Evolutionary conservation across 2,797 vertebrate genomes (phyloP).

Genomic region (Poecilia gillii): DNA sequence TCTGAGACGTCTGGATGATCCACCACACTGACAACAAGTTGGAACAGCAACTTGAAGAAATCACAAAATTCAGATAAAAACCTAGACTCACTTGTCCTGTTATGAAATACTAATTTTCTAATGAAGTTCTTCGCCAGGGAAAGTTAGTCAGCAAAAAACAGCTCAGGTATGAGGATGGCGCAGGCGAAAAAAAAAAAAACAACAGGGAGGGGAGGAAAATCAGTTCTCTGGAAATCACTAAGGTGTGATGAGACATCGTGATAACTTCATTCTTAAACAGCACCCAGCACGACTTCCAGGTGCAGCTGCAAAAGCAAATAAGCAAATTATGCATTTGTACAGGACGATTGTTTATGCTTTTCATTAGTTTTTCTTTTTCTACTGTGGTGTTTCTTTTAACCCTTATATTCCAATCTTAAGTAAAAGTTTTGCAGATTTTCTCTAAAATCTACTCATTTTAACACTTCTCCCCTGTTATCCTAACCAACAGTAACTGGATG

Average conservation of each 20-base stretch:
- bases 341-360: background rate
- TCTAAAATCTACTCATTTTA: background rate
- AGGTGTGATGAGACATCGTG: background rate
- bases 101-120: background rate
- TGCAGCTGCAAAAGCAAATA: conserved; percentile 3
- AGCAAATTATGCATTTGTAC: background rate
- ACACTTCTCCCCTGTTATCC: background rate
- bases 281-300: background rate
- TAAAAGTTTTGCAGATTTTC: background rate
- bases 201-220: background rate
- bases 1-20: background rate
- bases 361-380: background rate
- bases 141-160: background rate
- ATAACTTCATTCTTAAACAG: conserved; percentile 13
- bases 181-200: background rate
- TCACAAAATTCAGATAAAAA: background rate
- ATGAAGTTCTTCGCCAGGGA: background rate
- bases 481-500: background rate
- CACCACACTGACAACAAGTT: background rate
- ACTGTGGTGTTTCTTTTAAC: background rate
- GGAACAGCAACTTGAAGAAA: background rate
- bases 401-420: background rate
- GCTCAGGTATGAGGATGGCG: background rate
- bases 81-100: background rate
- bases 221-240: conserved; percentile 32